Evolutionary conservation across 2,888 invertebrate species (phyloP).

Genomic region (Cheilosia scutellata): DNA sequence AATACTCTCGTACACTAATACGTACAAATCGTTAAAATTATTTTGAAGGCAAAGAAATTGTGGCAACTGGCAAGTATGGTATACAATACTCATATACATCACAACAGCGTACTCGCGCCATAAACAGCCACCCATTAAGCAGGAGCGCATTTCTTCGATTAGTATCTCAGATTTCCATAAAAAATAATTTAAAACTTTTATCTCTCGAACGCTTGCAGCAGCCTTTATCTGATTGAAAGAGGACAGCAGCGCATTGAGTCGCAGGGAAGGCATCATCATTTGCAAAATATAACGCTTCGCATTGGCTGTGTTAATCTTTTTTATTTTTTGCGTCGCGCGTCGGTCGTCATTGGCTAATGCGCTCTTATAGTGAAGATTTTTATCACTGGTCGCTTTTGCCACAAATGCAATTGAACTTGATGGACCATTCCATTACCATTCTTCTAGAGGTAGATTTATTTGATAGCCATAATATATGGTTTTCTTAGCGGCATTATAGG

Average conservation of each 20-base stretch:
- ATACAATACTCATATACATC: background rate
- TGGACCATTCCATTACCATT: constrained; percentile 15
- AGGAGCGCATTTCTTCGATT: constrained; percentile 33
- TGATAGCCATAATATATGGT: constrained; percentile 11
- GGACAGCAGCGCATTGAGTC: background rate
- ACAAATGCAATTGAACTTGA: constrained; percentile 6
- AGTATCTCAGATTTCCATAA: constrained; percentile 36
- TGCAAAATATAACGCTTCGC: background rate
- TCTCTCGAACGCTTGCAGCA: constrained; percentile 9
- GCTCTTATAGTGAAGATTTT: constrained; percentile 15
- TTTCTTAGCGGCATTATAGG: background rate
- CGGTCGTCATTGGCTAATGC: constrained; percentile 9
- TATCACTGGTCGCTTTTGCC: constrained; percentile 4
- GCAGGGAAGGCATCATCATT: background rate
- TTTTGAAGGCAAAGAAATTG: background rate
- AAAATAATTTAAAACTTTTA: constrained; percentile 24
- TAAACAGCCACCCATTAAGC: constrained; percentile 31
- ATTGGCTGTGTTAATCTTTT: background rate
- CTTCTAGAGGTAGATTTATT: constrained; percentile 5
- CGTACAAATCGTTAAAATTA: background rate
- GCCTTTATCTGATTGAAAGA: background rate
- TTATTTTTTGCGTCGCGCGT: too few species aligned
- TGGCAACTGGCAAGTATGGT: background rate
- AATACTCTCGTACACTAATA: background rate
- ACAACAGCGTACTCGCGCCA: constrained; percentile 14